phyloP scores from a whole-genome alignment of 2,113 vertebrate genomes.

The Crotalus viridis region DNA sequence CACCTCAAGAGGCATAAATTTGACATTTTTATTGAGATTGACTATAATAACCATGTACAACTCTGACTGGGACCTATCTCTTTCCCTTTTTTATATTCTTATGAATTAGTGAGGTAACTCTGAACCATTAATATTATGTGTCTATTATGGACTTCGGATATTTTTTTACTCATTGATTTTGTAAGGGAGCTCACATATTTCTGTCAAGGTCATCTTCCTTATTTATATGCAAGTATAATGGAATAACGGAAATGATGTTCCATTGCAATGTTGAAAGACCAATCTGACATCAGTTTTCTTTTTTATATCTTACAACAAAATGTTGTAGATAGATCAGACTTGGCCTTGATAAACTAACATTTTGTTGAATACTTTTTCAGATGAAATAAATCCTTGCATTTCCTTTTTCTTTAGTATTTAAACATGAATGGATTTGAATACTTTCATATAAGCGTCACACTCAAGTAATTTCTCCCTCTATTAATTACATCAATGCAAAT shows the following conservation, averaged over 20 bases:
- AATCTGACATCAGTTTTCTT: neutral
- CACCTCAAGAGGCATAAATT: neutral
- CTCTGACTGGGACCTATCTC: neutral
- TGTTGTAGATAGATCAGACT: neutral
- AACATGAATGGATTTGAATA: conserved; percentile 2
- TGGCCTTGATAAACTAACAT: neutral
- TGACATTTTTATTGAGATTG: neutral
- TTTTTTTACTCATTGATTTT: neutral
- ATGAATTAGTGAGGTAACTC: neutral
- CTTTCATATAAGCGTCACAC: neutral
- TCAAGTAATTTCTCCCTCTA: neutral
- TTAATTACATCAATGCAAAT: conserved; percentile 18
- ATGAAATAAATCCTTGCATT: neutral
- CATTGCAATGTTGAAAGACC: neutral
- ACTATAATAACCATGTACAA: neutral
- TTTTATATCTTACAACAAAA: neutral
- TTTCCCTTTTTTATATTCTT: neutral
- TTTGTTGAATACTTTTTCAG: neutral
- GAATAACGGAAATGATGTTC: neutral
- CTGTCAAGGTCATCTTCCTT: neutral
- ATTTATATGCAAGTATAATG: neutral
- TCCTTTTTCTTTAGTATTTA: neutral
- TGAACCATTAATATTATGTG: neutral
- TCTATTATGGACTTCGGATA: neutral
- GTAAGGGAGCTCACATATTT: neutral